A percentile compares a stretch with the other conserved stretches of the same genome.
phyloP scores from a whole-genome alignment of 30 jellyfish, hydroid and myxozoan species.

The Calvadosia cruxmelitensis region DNA sequence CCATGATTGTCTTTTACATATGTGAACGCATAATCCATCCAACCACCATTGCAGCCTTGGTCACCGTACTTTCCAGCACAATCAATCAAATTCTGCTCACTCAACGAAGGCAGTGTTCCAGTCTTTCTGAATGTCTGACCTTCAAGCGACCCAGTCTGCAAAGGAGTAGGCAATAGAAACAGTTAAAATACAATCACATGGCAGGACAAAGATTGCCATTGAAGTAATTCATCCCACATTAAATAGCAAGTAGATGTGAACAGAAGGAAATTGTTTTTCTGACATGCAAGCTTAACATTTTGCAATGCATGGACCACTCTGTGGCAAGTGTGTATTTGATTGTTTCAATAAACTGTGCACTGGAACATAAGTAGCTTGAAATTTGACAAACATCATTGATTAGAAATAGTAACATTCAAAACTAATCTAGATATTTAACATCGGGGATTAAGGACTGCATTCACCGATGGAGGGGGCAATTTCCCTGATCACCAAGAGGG shows the following conservation, averaged over 20 bases:
- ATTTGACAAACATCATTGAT: no score
- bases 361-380: no score
- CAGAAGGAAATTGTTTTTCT: background rate
- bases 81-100: conserved; percentile 93
- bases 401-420: no score
- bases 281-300: no score
- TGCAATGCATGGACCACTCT: no score
- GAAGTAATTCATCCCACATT: background rate
- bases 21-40: conserved; percentile 82
- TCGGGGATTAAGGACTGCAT: no score
- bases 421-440: no score
- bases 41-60: conserved; percentile 97
- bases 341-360: no score
- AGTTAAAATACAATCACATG: background rate
- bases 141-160: conserved; percentile 89
- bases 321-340: no score
- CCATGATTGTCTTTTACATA: conserved; percentile 84
- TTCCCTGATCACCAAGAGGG: no score
- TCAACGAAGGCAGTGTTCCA: conserved; percentile 54
- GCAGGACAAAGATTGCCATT: background rate
- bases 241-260: background rate
- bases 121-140: conserved; percentile 85
- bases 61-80: conserved; percentile 76
- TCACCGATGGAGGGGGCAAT: no score
- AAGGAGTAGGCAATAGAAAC: background rate